Conservation (phyloP, 2,888 invertebrate species). For the Ganaspis brasiliensis region DNA sequence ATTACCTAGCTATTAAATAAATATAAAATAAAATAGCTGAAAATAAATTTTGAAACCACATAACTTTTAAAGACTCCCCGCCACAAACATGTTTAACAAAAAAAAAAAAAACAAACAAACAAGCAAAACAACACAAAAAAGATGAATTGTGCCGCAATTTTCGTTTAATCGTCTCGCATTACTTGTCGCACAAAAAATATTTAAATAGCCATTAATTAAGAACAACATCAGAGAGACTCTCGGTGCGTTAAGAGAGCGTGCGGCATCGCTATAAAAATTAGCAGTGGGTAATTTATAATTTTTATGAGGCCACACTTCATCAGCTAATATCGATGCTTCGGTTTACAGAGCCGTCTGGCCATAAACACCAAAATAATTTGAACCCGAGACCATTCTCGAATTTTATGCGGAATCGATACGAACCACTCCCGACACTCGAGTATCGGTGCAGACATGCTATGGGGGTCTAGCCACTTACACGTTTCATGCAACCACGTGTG, state of each 20-base stretch:
- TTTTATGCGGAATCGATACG: conserved; percentile 67
- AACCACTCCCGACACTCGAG: conserved; percentile 57
- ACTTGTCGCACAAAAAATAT: conserved; percentile 22
- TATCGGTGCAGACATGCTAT: conserved; percentile 21
- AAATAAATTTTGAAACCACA: no score
- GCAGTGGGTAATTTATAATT: conserved; percentile 26
- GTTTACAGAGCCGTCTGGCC: conserved; percentile 29
- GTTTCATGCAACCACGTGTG: conserved; percentile 54
- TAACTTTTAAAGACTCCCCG: no score
- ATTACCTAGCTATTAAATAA: no score
- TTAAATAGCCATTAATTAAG: conserved; percentile 25
- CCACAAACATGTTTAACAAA: no score
- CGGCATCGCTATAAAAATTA: conserved; percentile 33
- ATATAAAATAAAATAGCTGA: no score
- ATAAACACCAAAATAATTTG: conserved; percentile 55
- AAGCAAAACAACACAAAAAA: no score
- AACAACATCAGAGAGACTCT: conserved; percentile 4
- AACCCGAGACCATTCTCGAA: conserved; percentile 57
- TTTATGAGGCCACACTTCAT: conserved; percentile 30
- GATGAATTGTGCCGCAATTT: no score
- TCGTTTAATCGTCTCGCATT: conserved; percentile 8
- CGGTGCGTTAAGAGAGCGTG: not conserved
- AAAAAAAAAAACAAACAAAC: no score
- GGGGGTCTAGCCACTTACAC: conserved; percentile 48
- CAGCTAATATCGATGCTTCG: conserved; percentile 38